Percentiles rank a stretch among this genome's conserved stretches.
phyloP scores from a whole-genome alignment of 1,140 invertebrate species.

The Hermetia illucens region DNA sequence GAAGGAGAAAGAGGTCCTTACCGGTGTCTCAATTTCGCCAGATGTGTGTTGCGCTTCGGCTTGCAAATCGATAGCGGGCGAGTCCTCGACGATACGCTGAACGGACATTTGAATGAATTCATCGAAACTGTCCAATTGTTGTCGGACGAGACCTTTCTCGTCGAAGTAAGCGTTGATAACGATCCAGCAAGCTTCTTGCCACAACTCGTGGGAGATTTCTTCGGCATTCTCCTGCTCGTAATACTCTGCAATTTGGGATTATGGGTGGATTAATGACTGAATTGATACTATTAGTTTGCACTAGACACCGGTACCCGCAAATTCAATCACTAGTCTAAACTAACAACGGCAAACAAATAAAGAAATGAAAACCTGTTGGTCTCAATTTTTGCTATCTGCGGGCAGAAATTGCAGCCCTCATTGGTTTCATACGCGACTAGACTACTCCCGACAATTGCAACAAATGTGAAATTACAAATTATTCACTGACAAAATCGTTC shows the following conservation, averaged over 20 bases:
- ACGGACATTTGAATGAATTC: conserved; percentile 99
- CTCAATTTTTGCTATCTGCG: background rate
- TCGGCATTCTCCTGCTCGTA: conserved; percentile 66
- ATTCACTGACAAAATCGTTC: no score
- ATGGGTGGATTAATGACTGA: background rate
- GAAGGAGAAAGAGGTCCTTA: conserved; percentile 27
- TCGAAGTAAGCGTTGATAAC: conserved; percentile 99
- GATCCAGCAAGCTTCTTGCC: conserved; percentile 99
- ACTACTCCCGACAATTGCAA: background rate
- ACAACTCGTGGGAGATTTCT: conserved; percentile 88
- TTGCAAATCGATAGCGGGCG: conserved; percentile 91
- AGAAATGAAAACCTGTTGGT: background rate
- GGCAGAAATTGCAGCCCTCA: background rate
- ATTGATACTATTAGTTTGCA: background rate
- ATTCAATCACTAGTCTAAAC: background rate
- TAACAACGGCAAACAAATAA: background rate
- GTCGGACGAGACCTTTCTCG: conserved; percentile 96
- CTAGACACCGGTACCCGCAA: background rate
- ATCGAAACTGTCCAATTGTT: conserved; percentile 97
- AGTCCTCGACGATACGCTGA: conserved; percentile 96
- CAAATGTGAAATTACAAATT: conserved; percentile 3
- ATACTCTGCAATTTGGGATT: conserved; percentile 1
- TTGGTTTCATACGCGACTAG: background rate
- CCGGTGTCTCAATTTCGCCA: conserved; percentile 83
- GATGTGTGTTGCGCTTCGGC: conserved; percentile 92